Percentiles rank a stretch among this genome's conserved stretches.
phyloP scores from a whole-genome alignment of 2,113 vertebrate species.

The Aphelocoma coerulescens region DNA sequence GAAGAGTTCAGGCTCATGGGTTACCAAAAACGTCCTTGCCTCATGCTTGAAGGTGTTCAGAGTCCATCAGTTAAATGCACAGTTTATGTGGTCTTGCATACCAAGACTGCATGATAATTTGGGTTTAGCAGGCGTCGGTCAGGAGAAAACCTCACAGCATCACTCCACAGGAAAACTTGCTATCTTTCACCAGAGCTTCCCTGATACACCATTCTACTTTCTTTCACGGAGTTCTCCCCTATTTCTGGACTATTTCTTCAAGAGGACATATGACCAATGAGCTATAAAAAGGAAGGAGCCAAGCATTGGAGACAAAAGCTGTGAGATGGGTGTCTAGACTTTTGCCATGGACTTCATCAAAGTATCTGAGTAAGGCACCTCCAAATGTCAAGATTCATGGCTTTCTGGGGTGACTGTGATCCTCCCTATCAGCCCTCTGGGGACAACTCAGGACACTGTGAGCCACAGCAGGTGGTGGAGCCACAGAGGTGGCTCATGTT shows the following conservation, averaged over 20 bases:
- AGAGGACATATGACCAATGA: neutral
- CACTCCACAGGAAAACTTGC: neutral
- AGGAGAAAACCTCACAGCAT: neutral
- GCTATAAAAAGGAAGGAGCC: neutral
- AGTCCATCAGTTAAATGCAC: neutral
- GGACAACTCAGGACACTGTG: neutral
- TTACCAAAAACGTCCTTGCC: neutral
- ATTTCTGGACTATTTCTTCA: neutral
- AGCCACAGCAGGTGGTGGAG: neutral
- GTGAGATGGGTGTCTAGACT: neutral
- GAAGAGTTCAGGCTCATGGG: neutral
- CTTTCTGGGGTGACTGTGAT: neutral
- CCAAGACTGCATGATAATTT: neutral
- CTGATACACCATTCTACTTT: neutral
- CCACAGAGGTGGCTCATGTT: neutral
- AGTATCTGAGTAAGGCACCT: neutral
- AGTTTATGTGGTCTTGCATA: neutral
- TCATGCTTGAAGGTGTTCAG: neutral
- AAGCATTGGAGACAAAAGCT: neutral
- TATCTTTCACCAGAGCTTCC: neutral
- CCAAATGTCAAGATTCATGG: neutral
- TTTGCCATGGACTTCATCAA: neutral
- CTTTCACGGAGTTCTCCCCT: neutral
- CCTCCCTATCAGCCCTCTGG: rapidly evolving
- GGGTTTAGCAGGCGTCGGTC: neutral